phyloP scores from a whole-genome alignment of 2,797 vertebrate genomes.

The Peromyscus eremicus region DNA sequence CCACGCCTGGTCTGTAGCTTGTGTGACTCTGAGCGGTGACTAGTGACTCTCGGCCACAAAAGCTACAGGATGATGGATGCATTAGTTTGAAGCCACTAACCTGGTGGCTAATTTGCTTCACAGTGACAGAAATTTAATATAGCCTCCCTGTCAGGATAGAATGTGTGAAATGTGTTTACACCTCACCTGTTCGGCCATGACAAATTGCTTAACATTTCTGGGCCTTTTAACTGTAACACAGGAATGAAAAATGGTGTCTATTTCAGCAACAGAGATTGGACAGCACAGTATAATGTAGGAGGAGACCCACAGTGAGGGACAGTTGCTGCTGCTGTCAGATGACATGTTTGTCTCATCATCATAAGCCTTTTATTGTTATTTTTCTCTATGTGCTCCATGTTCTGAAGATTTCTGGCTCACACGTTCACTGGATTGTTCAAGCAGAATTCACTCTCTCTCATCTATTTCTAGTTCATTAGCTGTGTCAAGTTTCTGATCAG shows the following conservation, averaged over 20 bases:
- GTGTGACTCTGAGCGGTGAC: not conserved
- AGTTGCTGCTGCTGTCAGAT: not conserved
- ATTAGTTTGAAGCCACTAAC: not conserved
- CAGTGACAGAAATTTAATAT: not conserved
- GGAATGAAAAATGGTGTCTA: not conserved
- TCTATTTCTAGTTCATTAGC: conserved; percentile 55
- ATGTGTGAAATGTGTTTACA: not conserved
- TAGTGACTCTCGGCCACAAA: not conserved
- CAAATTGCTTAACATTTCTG: conserved; percentile 49
- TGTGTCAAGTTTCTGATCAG: conserved; percentile 24
- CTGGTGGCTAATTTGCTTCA: conserved; percentile 26
- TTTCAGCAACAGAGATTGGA: not conserved
- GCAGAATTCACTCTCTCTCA: conserved; percentile 39
- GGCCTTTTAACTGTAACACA: conserved; percentile 21
- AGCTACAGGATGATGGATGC: not conserved
- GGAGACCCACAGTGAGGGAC: not conserved
- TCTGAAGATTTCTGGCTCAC: conserved; percentile 46
- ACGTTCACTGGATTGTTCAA: conserved; percentile 28
- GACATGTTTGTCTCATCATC: not conserved
- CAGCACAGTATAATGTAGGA: conserved; percentile 16
- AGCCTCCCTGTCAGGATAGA: not conserved
- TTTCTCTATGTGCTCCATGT: not conserved
- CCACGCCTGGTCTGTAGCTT: not conserved
- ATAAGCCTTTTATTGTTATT: conserved; percentile 42
- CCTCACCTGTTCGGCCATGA: not conserved